Base-by-base conservation (phyloP, 2,888 invertebrate genomes). In the Loripinus fragilis region DNA sequence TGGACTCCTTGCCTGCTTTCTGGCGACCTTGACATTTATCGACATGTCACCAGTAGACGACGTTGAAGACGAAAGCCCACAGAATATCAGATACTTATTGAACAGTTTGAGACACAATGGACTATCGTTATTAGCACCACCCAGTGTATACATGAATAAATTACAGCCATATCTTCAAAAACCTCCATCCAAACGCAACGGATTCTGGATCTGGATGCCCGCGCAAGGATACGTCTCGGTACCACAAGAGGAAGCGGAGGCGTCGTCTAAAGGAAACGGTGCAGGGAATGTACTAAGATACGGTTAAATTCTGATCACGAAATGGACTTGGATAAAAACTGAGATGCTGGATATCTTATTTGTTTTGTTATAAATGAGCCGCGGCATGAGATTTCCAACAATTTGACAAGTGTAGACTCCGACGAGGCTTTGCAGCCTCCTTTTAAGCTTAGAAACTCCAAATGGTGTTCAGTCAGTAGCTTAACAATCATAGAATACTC, bases 151-250 rank as follows among this genome's bases (percentile, higher is more conserved):
- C 68, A 81, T 76, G 65, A 76, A 81, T 33, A 86, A 87, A 68
- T 71, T 85, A 33, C 84, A 83, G 69, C 78, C 83, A 12, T 85
- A 76, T 70, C 64, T 79, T 25, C 81, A 75, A 41, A 76, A 76
- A 55, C 60, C 69, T n/a, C 81, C 80, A 25, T 67, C 75, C 64
- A 88, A 87, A 76, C 60, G 88, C 50, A 85, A 81, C 38, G 86
- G 91, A 35, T 86, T 88, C 67, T 92, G 92, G 91, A 90, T 92
- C 70, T 92, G 92, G 92, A 92, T 92, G 92, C 92, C 92, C 5
- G 91, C 92, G 12, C 91, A 91, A 74, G 92, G 92, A 64, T 92
- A 91, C 78, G 91, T 92, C 38, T 88, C 91, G 12, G 90, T 92
- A 23, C 90, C 90, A 52, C 78, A 85, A 23, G 89, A 88, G 48